Conservation (phyloP, 2,888 invertebrate genomes). For the Synanthedon vespiformis region DNA sequence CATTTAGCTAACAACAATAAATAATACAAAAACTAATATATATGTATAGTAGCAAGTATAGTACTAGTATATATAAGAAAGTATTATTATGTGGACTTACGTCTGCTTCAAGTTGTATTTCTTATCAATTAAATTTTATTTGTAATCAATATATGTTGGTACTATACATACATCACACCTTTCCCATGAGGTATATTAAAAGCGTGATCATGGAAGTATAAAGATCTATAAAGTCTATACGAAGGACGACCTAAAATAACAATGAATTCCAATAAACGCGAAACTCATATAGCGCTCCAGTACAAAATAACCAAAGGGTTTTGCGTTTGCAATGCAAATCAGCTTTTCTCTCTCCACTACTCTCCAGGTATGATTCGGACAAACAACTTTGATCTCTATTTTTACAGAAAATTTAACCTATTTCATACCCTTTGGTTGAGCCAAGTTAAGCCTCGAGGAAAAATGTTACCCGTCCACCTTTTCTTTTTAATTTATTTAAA, state of each 20-base stretch:
- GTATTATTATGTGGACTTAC: no score
- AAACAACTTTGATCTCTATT: neutral
- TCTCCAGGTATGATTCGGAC: neutral
- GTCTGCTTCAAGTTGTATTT: no score
- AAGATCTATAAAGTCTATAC: no score
- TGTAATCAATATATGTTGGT: no score
- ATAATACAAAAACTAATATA: no score
- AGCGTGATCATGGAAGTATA: no score
- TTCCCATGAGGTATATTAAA: no score
- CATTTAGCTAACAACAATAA: no score
- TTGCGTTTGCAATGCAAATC: conserved; percentile 16
- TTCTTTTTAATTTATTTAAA: neutral
- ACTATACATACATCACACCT: no score
- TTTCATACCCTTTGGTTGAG: neutral
- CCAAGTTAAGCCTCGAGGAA: neutral
- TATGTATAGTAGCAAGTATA: no score
- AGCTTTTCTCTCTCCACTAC: neutral
- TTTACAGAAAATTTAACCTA: neutral
- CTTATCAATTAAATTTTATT: no score
- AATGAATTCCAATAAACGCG: neutral
- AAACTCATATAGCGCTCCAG: neutral
- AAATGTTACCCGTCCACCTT: neutral
- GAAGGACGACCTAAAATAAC: neutral
- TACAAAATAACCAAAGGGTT: neutral
- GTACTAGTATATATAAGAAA: no score